phyloP scores from a whole-genome alignment of 2,113 vertebrate genomes.

The Setophaga kirtlandii region DNA sequence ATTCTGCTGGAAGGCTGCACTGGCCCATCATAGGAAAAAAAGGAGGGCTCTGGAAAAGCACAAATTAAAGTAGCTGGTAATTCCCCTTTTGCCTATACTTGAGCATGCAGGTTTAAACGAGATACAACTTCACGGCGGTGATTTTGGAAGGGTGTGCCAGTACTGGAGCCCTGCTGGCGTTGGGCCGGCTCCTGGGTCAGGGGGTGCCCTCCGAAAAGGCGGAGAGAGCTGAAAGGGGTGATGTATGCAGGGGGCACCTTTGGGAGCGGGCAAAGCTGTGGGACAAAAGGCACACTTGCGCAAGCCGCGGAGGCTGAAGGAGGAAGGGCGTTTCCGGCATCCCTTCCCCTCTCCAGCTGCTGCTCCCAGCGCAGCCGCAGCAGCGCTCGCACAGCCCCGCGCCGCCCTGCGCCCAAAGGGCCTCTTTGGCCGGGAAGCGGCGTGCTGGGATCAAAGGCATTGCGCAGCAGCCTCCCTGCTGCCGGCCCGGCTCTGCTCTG shows the following conservation, averaged over 20 bases:
- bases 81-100: neutral
- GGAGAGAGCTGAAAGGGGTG: neutral
- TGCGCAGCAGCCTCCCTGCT: neutral
- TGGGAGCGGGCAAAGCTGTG: accelerated
- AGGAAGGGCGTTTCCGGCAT: neutral
- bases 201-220: neutral
- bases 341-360: neutral
- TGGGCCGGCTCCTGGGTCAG: neutral
- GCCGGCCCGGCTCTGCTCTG: neutral
- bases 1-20: neutral
- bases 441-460: accelerated
- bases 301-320: neutral
- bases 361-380: neutral
- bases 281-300: neutral
- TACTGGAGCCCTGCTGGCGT: neutral
- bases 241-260: neutral
- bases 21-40: accelerated
- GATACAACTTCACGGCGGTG: neutral
- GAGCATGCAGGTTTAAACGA: neutral
- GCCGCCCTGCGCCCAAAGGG: accelerated
- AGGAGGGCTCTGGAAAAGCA: neutral
- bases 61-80: accelerated
- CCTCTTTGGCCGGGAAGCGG: accelerated
- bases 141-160: neutral
- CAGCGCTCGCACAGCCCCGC: accelerated